A percentile compares a stretch with the other conserved stretches of the same genome.
Conservation (phyloP, 2,888 invertebrate genomes). For the Mythimna pallens region DNA sequence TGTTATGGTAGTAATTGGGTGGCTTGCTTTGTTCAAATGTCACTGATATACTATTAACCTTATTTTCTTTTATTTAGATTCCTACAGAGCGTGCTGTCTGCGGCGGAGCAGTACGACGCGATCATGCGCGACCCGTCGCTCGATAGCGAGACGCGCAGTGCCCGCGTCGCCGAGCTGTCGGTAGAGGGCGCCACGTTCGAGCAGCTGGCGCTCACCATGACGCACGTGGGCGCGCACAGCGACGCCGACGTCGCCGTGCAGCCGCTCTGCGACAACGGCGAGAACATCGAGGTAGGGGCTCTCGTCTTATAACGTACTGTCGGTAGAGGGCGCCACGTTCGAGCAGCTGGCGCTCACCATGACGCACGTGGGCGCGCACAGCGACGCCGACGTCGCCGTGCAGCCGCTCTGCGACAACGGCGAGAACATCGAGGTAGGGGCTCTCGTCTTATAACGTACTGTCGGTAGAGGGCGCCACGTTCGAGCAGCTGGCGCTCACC, state of each 20-base stretch:
- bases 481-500: no score
- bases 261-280: constrained; percentile 91
- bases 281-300: constrained; percentile 90
- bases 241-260: constrained; percentile 82
- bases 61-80: constrained; percentile 74
- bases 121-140: constrained; percentile 73
- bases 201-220: constrained; percentile 94
- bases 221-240: constrained; percentile 93
- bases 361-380: constrained; percentile 24
- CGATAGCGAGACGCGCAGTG: constrained; percentile 67
- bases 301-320: no score
- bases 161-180: constrained; percentile 67
- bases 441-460: no score
- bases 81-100: constrained; percentile 78
- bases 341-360: no score
- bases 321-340: constrained; percentile 83
- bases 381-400: constrained; percentile 78
- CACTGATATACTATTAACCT: not conserved
- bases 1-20: no score
- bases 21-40: not conserved
- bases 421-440: constrained; percentile 90
- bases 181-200: constrained; percentile 92
- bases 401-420: constrained; percentile 91
- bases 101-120: constrained; percentile 81
- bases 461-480: constrained; percentile 83